Evolutionary conservation across 2,888 invertebrate genomes (phyloP).

Genomic region (Platycnemis pennipes): DNA sequence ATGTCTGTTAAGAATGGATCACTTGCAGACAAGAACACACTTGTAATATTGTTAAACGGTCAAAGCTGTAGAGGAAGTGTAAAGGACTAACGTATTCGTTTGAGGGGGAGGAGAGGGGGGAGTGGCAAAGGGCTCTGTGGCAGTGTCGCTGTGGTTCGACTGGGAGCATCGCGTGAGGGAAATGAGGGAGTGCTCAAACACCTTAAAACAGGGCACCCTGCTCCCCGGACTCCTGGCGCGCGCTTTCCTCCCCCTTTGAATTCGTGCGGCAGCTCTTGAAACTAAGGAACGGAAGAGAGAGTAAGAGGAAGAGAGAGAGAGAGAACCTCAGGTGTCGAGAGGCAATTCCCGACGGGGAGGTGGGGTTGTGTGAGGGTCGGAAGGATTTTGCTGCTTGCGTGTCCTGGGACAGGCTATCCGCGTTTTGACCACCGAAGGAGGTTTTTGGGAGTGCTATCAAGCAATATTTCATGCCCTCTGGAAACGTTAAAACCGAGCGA

Average conservation of each 20-base stretch:
- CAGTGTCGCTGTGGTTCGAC: conserved; percentile 19
- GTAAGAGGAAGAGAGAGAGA: not conserved
- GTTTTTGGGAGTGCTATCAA: not conserved
- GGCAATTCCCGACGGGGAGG: not conserved
- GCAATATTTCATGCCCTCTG: not conserved
- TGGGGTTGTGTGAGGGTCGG: not conserved
- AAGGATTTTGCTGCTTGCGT: conserved; percentile 58
- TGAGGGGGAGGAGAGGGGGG: not conserved
- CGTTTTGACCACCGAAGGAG: conserved; percentile 26
- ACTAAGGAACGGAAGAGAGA: too few species aligned
- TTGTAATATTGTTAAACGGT: too few species aligned
- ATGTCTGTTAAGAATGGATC: too few species aligned
- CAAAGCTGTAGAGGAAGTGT: too few species aligned
- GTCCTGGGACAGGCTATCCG: conserved; percentile 33
- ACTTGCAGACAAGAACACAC: too few species aligned
- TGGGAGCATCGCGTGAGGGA: conserved; percentile 57
- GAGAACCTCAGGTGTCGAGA: not conserved
- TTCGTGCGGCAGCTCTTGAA: not conserved
- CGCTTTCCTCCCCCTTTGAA: not conserved
- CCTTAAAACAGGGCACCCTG: not conserved
- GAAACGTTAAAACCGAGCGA: conserved; percentile 11
- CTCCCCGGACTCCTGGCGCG: not conserved
- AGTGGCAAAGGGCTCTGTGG: not conserved
- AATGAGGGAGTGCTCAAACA: not conserved
- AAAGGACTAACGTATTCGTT: too few species aligned